phyloP scores from a whole-genome alignment of 1,140 invertebrate species.

The Brachionus calyciflorus region DNA sequence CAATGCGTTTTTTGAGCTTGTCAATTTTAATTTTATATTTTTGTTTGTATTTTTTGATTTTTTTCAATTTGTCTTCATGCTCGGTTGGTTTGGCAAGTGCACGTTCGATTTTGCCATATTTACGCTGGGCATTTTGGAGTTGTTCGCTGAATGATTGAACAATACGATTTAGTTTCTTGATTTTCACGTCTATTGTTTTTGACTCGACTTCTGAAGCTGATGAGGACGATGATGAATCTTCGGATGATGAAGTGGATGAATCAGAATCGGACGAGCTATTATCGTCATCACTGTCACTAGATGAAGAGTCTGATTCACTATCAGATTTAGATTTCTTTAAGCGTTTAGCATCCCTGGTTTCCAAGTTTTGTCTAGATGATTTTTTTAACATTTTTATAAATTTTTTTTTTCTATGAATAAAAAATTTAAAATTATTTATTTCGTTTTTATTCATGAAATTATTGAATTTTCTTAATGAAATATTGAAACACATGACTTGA shows the following conservation, averaged over 20 bases:
- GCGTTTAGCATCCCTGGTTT: background rate
- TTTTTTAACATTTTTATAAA: constrained; percentile 23
- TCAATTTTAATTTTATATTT: constrained; percentile 31
- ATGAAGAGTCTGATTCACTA: background rate
- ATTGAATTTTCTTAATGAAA: too few species aligned
- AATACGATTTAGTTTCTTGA: background rate
- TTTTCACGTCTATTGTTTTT: background rate
- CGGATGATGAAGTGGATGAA: constrained; percentile 6
- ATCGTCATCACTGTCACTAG: too few species aligned
- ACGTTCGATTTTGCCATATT: constrained; percentile 13
- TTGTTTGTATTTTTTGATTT: constrained; percentile 27
- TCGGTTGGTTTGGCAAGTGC: background rate
- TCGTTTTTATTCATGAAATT: too few species aligned
- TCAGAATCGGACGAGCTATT: background rate
- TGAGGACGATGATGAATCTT: background rate
- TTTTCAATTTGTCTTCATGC: constrained; percentile 1
- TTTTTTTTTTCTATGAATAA: too few species aligned
- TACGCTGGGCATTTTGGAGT: background rate
- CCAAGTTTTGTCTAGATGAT: background rate
- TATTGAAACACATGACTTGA: too few species aligned
- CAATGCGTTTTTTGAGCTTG: background rate
- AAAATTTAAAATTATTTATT: too few species aligned
- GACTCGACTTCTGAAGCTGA: background rate
- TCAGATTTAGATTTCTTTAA: background rate
- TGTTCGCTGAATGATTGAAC: background rate